Evolutionary conservation across 2,797 vertebrate genomes (phyloP).

Genomic region (Lacerta bilineata): DNA sequence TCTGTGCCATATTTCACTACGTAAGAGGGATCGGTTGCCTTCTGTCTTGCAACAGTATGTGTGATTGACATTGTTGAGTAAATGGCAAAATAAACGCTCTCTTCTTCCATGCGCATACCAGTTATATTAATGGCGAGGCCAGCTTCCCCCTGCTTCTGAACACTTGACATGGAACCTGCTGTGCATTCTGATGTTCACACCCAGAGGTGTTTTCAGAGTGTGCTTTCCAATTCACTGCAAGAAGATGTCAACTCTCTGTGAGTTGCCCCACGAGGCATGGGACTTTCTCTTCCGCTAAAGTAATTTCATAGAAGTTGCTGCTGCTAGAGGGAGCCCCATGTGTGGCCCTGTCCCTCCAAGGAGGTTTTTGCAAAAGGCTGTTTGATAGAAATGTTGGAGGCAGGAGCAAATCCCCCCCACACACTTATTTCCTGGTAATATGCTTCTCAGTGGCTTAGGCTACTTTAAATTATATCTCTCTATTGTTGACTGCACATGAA

Average conservation of each 20-base stretch:
- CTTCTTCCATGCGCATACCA: background rate
- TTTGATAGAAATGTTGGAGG: background rate
- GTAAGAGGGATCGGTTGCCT: background rate
- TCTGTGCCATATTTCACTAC: constrained; percentile 10
- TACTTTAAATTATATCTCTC: background rate
- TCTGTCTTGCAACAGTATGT: background rate
- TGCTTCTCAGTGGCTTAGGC: background rate
- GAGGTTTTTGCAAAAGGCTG: background rate
- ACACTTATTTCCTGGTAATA: background rate
- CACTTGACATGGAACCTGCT: background rate
- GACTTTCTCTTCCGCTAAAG: background rate
- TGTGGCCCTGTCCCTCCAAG: background rate
- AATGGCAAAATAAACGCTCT: background rate
- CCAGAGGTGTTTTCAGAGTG: background rate
- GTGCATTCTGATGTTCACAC: background rate
- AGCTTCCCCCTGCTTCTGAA: background rate
- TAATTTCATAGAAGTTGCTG: background rate
- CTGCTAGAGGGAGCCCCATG: background rate
- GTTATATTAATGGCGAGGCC: background rate
- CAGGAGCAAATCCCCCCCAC: background rate
- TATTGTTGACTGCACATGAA: background rate
- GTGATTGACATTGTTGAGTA: background rate
- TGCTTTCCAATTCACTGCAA: background rate
- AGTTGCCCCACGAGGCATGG: background rate
- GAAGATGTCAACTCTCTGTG: background rate